Evolutionary conservation across 64 coral and sea anemone genomes (phyloP).

Genomic region (Montipora sp.): DNA sequence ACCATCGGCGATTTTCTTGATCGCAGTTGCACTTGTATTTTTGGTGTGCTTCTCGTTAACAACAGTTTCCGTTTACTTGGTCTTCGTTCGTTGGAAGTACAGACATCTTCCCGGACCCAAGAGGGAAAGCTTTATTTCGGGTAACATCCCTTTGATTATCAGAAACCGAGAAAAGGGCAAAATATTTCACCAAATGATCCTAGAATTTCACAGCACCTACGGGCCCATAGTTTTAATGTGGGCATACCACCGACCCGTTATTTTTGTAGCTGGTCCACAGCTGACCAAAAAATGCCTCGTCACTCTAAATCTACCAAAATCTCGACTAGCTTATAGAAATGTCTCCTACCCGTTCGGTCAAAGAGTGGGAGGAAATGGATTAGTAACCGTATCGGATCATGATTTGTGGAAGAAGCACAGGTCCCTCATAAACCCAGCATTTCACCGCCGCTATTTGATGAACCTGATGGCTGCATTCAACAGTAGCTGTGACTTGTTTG

Average conservation of each 20-base stretch:
- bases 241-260: conserved; percentile 29
- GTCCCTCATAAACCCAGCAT: neutral
- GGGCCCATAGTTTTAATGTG: conserved; percentile 63
- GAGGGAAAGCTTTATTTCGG: conserved; percentile 54
- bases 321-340: neutral
- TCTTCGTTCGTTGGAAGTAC: conserved; percentile 58
- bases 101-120: conserved; percentile 70
- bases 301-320: conserved; percentile 56
- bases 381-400: conserved; percentile 55
- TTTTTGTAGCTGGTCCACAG: conserved; percentile 46
- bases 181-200: conserved; percentile 2
- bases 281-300: conserved; percentile 52
- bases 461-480: conserved; percentile 63
- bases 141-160: conserved; percentile 34
- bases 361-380: conserved; percentile 45
- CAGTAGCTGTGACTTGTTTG: too few species aligned
- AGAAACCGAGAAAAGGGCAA: conserved; percentile 17
- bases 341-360: conserved; percentile 42
- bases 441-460: conserved; percentile 79
- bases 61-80: conserved; percentile 44
- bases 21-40: neutral
- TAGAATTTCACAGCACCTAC: conserved; percentile 33
- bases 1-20: neutral
- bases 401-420: conserved; percentile 64
- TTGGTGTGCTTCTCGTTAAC: neutral